Evolutionary conservation across 2,888 invertebrate genomes (phyloP).

Genomic region (Frankliniella fusca): DNA sequence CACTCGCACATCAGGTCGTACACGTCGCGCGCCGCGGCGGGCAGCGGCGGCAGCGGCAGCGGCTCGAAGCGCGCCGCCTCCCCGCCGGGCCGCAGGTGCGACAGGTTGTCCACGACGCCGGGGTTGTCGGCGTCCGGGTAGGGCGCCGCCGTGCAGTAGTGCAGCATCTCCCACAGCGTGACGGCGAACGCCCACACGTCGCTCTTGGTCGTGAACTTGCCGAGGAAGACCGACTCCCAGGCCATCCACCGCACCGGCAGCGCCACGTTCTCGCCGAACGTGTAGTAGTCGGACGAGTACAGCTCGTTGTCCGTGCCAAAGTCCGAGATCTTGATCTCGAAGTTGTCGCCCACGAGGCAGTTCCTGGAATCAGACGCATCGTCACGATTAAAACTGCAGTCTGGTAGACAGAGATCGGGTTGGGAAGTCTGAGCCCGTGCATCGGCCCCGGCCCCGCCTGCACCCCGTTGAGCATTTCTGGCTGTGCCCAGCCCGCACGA

Average conservation of each 20-base stretch:
- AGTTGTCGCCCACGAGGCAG: constrained; percentile 77
- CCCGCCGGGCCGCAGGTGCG: constrained; percentile 62
- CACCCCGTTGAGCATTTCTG: too few species aligned
- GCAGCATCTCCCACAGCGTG: constrained; percentile 80
- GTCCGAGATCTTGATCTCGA: constrained; percentile 77
- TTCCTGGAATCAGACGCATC: constrained; percentile 54
- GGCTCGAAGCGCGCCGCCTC: constrained; percentile 41
- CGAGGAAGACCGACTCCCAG: constrained; percentile 75
- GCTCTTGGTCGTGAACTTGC: constrained; percentile 81
- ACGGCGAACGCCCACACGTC: constrained; percentile 91
- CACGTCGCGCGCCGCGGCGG: constrained; percentile 56
- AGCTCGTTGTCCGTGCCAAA: constrained; percentile 79
- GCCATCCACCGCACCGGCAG: constrained; percentile 88
- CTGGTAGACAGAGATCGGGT: too few species aligned
- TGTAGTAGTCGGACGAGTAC: constrained; percentile 76
- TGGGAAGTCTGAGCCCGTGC: too few species aligned
- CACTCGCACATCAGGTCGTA: constrained; percentile 60
- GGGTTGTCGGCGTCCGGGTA: constrained; percentile 71
- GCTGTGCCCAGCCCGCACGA: too few species aligned
- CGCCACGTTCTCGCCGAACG: constrained; percentile 69
- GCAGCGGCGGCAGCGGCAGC: constrained; percentile 50
- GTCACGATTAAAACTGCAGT: too few species aligned
- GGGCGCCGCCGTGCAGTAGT: constrained; percentile 70
- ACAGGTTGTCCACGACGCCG: constrained; percentile 76
- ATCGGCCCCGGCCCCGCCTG: too few species aligned